These are phyloP conservation scores for human (Homo sapiens) DNA, from an alignment of 2,113 vertebrate species.

Conservation along the genomic window GRCh38 chr9:79413001-79413500, in stretches of 20 bases:
- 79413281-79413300: constrained; percentile 45
- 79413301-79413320: constrained; percentile 35
- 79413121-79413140: constrained; percentile 64
- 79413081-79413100: constrained; percentile 35
- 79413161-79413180: constrained; percentile 35
- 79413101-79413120: constrained; percentile 48
- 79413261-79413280: constrained; percentile 21
- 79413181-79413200: constrained; percentile 61
- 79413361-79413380: constrained; percentile 52
- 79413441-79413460: background rate
- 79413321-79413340: constrained; percentile 24
- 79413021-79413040: constrained; percentile 27
- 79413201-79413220: background rate
- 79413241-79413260: constrained; percentile 53
- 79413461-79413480: background rate
- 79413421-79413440: background rate
- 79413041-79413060: constrained; percentile 61
- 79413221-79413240: background rate
- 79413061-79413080: constrained; percentile 31
- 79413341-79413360: background rate
- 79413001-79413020: constrained; percentile 13
- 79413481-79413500: constrained; percentile 14
- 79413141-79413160: constrained; percentile 51
- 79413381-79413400: constrained; percentile 1
- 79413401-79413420: background rate